Conservation (phyloP, 1,140 invertebrate genomes). For the Procambarus clarkii region DNA sequence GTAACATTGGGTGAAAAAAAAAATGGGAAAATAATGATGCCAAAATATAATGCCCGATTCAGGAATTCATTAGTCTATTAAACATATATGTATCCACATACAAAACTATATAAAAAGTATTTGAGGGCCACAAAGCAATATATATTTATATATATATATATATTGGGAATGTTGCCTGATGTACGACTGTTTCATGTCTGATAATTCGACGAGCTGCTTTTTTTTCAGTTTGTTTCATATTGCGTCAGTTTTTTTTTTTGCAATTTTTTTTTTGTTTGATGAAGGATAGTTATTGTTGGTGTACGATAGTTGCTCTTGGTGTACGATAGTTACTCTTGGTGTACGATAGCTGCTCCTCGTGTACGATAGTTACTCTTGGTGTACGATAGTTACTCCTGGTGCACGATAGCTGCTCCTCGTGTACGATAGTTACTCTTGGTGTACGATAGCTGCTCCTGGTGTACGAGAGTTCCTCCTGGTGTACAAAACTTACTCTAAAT, state of each 20-base stretch:
- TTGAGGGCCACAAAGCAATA: neutral
- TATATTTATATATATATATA: neutral
- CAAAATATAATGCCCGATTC: slow-evolving; percentile 8
- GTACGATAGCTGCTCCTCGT: neutral
- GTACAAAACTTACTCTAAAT: neutral
- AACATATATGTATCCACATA: slow-evolving; percentile 14
- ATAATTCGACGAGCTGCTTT: neutral
- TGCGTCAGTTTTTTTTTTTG: too few relatives aligned
- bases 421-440: neutral
- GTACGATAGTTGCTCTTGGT: neutral
- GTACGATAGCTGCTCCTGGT: neutral
- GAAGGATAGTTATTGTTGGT: too few relatives aligned
- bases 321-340: neutral
- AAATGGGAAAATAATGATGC: neutral
- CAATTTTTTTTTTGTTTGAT: too few relatives aligned
- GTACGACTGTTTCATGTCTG: neutral
- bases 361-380: neutral
- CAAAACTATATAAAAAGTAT: slow-evolving; percentile 29
- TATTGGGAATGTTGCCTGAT: slow-evolving; percentile 8
- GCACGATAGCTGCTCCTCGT: neutral
- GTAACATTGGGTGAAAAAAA: neutral
- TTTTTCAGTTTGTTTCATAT: too few relatives aligned
- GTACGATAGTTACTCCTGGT: neutral
- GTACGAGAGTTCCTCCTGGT: neutral
- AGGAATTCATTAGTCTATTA: neutral